A percentile compares a stretch with the other conserved stretches of the same genome.
Evolutionary conservation across 2,888 invertebrate species (phyloP).

Genomic region (Acleris literana): DNA sequence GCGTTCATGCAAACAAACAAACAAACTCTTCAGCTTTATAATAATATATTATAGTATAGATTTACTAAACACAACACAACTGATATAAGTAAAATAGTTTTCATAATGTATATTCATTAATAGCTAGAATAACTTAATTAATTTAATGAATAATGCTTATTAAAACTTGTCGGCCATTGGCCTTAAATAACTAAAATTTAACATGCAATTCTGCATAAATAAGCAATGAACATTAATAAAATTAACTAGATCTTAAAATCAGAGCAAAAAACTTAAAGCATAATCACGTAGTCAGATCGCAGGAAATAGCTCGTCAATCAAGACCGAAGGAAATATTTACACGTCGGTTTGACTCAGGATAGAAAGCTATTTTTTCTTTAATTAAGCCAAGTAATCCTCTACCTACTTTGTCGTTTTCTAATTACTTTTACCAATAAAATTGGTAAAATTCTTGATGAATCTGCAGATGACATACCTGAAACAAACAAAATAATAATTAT

Average conservation of each 20-base stretch:
- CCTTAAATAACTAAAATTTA: neutral
- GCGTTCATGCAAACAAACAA: no score
- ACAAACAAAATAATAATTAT: neutral
- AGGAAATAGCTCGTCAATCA: conserved; percentile 23
- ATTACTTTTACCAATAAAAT: no score
- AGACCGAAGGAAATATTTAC: conserved; percentile 1
- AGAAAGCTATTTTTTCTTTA: conserved; percentile 19
- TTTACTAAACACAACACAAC: no score
- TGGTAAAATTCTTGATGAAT: no score
- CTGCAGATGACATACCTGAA: neutral
- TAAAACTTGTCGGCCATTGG: neutral
- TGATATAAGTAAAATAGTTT: no score
- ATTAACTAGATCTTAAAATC: neutral
- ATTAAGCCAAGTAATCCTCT: neutral
- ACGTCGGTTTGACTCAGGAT: conserved; percentile 12
- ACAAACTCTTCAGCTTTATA: no score
- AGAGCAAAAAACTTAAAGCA: neutral
- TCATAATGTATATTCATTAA: no score
- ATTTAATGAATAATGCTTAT: no score
- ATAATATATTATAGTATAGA: no score
- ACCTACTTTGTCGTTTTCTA: no score
- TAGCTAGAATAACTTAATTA: no score
- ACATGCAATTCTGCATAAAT: conserved; percentile 2
- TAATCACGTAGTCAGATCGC: neutral
- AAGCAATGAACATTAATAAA: conserved; percentile 3